These are phyloP conservation scores for Chaetodon trifasciatus DNA, from an alignment of 2,797 vertebrate genomes.

Conservation along the genomic window DNA sequence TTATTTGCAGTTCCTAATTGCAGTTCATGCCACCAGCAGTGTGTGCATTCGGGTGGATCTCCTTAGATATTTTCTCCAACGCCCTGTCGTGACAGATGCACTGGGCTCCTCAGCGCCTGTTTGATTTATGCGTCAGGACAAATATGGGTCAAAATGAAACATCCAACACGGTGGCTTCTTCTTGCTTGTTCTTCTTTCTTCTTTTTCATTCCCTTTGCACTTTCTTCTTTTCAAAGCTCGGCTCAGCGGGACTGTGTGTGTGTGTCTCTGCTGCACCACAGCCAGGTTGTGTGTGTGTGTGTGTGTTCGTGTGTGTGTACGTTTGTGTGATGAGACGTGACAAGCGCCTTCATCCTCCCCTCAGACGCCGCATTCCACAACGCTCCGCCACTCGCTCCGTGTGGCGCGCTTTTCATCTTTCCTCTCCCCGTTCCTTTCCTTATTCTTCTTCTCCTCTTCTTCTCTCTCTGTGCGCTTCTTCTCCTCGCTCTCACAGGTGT, in stretches of 20 bases:
- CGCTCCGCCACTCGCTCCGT: slow-evolving; percentile 77
- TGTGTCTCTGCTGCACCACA: slow-evolving; percentile 66
- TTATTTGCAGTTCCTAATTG: slow-evolving; percentile 75
- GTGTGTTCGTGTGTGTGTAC: slow-evolving; percentile 42
- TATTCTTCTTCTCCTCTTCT: slow-evolving; percentile 55
- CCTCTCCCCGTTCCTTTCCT: slow-evolving; percentile 65
- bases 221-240: slow-evolving; percentile 83
- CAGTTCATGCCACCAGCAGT: slow-evolving; percentile 66
- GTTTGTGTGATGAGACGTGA: slow-evolving; percentile 81
- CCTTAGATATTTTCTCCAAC: slow-evolving; percentile 71
- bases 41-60: slow-evolving; percentile 60
- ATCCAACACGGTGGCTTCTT: slow-evolving; percentile 79
- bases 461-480: slow-evolving; percentile 51
- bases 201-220: slow-evolving; percentile 82
- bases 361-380: slow-evolving; percentile 80
- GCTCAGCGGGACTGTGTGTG: slow-evolving; percentile 77
- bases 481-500: slow-evolving; percentile 81
- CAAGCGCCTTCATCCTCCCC: slow-evolving; percentile 86
- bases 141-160: slow-evolving; percentile 85
- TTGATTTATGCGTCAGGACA: slow-evolving; percentile 82
- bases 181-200: slow-evolving; percentile 82
- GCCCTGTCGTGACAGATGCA: slow-evolving; percentile 69
- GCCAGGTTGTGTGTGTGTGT: slow-evolving; percentile 62
- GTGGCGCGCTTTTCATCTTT: slow-evolving; percentile 81
- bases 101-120: slow-evolving; percentile 76